These are phyloP conservation scores for Rhinella marina DNA, from an alignment of 2,797 vertebrate genomes.

Conservation along the genomic window DNA sequence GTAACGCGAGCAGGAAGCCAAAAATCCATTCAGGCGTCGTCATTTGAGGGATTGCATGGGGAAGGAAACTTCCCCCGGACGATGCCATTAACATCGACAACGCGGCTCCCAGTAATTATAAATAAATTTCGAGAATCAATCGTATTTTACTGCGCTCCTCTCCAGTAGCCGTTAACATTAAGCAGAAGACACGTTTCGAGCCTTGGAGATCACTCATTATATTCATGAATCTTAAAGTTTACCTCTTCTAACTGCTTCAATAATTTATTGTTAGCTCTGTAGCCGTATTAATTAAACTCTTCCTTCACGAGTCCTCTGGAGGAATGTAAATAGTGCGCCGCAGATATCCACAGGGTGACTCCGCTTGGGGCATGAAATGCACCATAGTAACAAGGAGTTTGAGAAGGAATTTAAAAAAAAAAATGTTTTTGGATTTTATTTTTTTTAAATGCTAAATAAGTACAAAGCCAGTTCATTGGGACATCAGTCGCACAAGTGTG, in stretches of 20 bases:
- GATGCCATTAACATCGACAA: conserved; percentile 40
- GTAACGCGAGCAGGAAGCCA: not conserved
- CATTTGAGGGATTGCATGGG: conserved; percentile 18
- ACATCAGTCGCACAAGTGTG: not conserved
- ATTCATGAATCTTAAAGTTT: conserved; percentile 27
- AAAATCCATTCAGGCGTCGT: not conserved
- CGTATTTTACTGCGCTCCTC: not conserved
- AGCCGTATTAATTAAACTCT: conserved; percentile 55
- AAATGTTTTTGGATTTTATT: not conserved
- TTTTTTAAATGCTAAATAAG: not conserved
- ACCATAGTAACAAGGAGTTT: not conserved
- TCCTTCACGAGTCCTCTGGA: conserved; percentile 35
- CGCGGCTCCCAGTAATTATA: conserved; percentile 35
- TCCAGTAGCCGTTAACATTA: not conserved
- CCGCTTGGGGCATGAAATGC: not conserved
- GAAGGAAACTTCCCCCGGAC: conserved; percentile 28
- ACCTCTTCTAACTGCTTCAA: conserved; percentile 39
- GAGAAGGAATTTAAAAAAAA: not conserved
- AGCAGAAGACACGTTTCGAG: conserved; percentile 33
- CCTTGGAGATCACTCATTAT: conserved; percentile 34
- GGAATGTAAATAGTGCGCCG: conserved; percentile 33
- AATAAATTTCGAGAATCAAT: conserved; percentile 48
- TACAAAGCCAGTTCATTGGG: not conserved
- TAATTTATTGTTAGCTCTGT: conserved; percentile 47
- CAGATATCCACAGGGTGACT: conserved; percentile 27